Percentiles rank a stretch among this genome's conserved stretches.
These are phyloP conservation scores for Quadriops clusia DNA, from an alignment of 2,888 invertebrate species.

Conservation along the genomic window DNA sequence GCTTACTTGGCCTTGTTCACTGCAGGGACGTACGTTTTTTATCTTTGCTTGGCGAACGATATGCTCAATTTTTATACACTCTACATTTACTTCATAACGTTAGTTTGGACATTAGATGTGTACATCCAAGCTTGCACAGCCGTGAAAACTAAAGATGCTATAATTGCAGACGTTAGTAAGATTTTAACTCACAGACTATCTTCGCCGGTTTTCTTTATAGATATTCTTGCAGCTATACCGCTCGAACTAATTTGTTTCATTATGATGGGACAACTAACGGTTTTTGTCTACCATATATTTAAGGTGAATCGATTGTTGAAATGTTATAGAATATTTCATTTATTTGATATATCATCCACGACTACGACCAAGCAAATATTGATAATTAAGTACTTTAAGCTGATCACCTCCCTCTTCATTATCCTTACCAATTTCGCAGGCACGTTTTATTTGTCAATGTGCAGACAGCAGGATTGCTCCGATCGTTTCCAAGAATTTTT, in stretches of 20 bases:
- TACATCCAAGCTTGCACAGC: constrained; percentile 20
- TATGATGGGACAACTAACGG: constrained; percentile 8
- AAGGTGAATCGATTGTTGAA: constrained; percentile 17
- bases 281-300: constrained; percentile 10
- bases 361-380: too few relatives aligned
- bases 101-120: constrained; percentile 17
- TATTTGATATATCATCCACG: constrained; percentile 11
- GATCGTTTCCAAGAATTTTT: too few relatives aligned
- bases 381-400: constrained; percentile 8
- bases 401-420: too few relatives aligned
- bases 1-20: constrained; percentile 9
- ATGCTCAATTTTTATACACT: constrained; percentile 11
- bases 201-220: constrained; percentile 14
- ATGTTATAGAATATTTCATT: constrained; percentile 13
- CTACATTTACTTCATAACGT: constrained; percentile 9
- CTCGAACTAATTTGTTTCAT: constrained; percentile 12
- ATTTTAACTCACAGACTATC: constrained; percentile 11
- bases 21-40: constrained; percentile 15
- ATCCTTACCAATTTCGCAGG: too few relatives aligned
- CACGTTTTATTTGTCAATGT: too few relatives aligned
- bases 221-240: constrained; percentile 16
- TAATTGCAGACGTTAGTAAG: constrained; percentile 12
- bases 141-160: constrained; percentile 15
- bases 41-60: constrained; percentile 10
- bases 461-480: too few relatives aligned